Conservation (phyloP, 2,888 invertebrate species). For the Patella caerulea region DNA sequence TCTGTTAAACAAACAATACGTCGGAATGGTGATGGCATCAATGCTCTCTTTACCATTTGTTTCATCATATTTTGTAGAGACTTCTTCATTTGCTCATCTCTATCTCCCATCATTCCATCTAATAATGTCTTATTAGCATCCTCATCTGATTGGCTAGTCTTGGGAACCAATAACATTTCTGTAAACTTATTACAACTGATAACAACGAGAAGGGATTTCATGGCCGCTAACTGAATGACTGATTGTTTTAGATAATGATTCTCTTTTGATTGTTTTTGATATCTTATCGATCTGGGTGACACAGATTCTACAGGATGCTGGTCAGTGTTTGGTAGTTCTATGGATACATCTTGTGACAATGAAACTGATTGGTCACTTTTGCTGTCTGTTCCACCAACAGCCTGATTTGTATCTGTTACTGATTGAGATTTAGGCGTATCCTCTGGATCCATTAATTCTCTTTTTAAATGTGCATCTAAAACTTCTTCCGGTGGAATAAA, state of each 20-base stretch:
- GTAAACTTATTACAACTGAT: conserved; percentile 75
- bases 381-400: background rate
- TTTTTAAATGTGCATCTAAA: background rate
- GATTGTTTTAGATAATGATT: conserved; percentile 73
- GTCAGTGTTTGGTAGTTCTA: too few species aligned
- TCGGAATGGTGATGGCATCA: conserved; percentile 61
- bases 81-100: conserved; percentile 58
- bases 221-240: conserved; percentile 75
- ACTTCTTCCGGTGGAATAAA: background rate
- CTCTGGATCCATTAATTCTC: background rate
- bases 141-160: conserved; percentile 54
- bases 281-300: background rate
- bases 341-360: background rate
- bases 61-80: conserved; percentile 64
- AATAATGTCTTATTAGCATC: conserved; percentile 48
- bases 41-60: conserved; percentile 65
- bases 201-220: conserved; percentile 75
- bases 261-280: conserved; percentile 65
- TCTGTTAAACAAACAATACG: conserved; percentile 65
- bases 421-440: background rate
- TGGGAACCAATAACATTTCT: conserved; percentile 75
- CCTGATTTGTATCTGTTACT: background rate
- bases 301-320: background rate
- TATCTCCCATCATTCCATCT: conserved; percentile 54
- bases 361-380: background rate